Conservation (phyloP, 2,797 vertebrate species). For the Distichodus sexfasciatus region DNA sequence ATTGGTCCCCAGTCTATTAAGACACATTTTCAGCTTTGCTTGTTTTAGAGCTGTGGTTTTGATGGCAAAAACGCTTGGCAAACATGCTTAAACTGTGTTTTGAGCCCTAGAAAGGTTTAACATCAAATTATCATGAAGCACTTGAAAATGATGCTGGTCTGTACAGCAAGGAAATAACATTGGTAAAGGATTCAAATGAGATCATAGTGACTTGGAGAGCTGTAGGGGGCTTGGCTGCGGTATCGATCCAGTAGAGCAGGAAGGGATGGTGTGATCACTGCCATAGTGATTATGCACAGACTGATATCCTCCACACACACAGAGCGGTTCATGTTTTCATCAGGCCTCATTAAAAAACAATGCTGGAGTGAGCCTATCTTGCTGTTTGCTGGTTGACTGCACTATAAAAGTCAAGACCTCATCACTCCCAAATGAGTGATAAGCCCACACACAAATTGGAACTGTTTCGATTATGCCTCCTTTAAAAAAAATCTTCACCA, state of each 20-base stretch:
- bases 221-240: conserved; percentile 50
- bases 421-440: conserved; percentile 63
- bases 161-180: background rate
- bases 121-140: too few relatives aligned
- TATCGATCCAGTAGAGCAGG: conserved; percentile 62
- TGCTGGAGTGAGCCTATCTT: conserved; percentile 57
- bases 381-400: conserved; percentile 62
- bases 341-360: conserved; percentile 68
- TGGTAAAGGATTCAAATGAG: conserved; percentile 52
- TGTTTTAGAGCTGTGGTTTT: too few relatives aligned
- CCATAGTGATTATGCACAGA: conserved; percentile 63
- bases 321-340: conserved; percentile 59
- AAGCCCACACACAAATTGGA: conserved; percentile 65
- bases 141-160: too few relatives aligned
- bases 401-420: conserved; percentile 61
- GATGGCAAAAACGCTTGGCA: too few relatives aligned
- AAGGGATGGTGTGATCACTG: conserved; percentile 62
- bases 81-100: too few relatives aligned
- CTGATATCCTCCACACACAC: conserved; percentile 54
- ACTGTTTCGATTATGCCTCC: conserved; percentile 63
- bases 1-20: too few relatives aligned
- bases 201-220: conserved; percentile 59
- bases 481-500: conserved; percentile 16
- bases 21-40: too few relatives aligned
- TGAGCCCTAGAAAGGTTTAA: too few relatives aligned